Percentiles rank a stretch among this genome's conserved stretches.
Conservation (phyloP, 1,140 invertebrate genomes). For the Drosophila punjabiensis region DNA sequence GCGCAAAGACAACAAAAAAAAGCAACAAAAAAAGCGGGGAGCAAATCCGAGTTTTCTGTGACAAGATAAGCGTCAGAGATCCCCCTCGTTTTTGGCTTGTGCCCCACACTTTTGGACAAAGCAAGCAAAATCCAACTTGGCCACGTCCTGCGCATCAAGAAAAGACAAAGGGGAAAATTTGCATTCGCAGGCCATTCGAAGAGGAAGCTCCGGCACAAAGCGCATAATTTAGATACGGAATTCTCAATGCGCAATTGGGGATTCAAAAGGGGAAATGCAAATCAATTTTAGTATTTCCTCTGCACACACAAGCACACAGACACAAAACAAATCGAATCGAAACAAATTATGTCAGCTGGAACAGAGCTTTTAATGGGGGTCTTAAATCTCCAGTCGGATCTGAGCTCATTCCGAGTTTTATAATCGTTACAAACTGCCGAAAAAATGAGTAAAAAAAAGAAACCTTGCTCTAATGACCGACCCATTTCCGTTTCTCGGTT, state of each 20-base stretch:
- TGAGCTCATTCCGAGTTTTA: conserved; percentile 9
- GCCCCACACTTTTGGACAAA: conserved; percentile 33
- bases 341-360: conserved; percentile 38
- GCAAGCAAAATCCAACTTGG: not conserved
- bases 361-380: conserved; percentile 19
- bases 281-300: conserved; percentile 44
- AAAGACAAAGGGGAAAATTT: conserved; percentile 63
- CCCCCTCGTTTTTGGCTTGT: conserved; percentile 62
- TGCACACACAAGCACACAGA: not conserved
- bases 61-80: conserved; percentile 64
- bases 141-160: conserved; percentile 27
- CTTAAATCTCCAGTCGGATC: conserved; percentile 9
- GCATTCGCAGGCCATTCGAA: conserved; percentile 65
- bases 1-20: conserved; percentile 10
- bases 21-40: conserved; percentile 8
- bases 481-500: conserved; percentile 54
- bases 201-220: conserved; percentile 27
- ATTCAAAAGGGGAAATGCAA: conserved; percentile 62
- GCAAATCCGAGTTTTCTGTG: conserved; percentile 42
- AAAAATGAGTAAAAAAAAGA: conserved; percentile 8
- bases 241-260: conserved; percentile 61
- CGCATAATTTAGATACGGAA: conserved; percentile 74
- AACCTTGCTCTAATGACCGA: conserved; percentile 55
- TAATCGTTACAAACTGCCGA: conserved; percentile 16
- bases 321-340: conserved; percentile 21